Evolutionary conservation across 2,113 vertebrate species (phyloP).

Genomic region (Muscicapa adusta): DNA sequence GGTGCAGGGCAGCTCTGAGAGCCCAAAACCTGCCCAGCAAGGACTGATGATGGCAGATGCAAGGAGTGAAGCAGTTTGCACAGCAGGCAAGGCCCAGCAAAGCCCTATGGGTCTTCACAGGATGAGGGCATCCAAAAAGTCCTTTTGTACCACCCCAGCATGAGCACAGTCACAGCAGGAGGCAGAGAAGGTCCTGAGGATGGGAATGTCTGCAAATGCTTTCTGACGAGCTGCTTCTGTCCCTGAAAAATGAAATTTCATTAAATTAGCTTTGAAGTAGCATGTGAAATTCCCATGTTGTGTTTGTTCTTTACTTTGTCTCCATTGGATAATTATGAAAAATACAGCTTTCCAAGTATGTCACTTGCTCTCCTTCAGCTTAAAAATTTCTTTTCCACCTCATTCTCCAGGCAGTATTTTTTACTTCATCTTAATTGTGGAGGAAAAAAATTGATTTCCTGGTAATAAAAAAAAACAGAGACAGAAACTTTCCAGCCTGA

Average conservation of each 20-base stretch:
- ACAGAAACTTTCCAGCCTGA: background rate
- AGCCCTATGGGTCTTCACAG: rapidly evolving
- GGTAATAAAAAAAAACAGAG: background rate
- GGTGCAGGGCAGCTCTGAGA: background rate
- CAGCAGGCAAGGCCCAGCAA: background rate
- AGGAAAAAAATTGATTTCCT: background rate
- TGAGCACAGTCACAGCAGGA: rapidly evolving
- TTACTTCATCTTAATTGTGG: background rate
- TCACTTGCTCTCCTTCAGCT: background rate
- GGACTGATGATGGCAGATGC: background rate
- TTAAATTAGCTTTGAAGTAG: constrained; percentile 19
- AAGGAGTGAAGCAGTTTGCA: background rate
- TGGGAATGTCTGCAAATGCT: background rate
- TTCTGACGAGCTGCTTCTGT: background rate
- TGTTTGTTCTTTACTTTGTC: background rate
- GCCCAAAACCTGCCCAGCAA: background rate
- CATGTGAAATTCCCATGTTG: background rate
- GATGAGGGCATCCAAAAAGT: background rate
- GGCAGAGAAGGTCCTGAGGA: background rate
- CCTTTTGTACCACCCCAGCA: background rate
- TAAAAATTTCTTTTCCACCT: background rate
- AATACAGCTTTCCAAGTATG: background rate
- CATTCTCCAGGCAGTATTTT: background rate
- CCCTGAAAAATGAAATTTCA: constrained; percentile 14
- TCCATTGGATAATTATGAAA: constrained; percentile 49